phyloP scores from a whole-genome alignment of 2,888 invertebrate species.

The Dolichopus griseipennis region DNA sequence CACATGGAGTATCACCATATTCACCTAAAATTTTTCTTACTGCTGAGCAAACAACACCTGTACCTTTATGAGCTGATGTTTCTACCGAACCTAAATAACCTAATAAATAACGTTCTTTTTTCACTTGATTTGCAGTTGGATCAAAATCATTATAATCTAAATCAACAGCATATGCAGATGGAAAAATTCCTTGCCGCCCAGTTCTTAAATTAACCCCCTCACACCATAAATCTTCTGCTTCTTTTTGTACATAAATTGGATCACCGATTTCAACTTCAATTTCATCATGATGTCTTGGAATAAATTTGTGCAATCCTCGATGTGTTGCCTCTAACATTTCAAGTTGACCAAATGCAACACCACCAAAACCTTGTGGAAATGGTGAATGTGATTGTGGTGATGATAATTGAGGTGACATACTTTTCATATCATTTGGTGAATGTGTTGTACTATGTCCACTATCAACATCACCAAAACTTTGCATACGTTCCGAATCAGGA shows the following conservation, averaged over 20 bases:
- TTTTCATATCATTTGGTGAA: conserved; percentile 82
- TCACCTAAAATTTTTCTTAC: conserved; percentile 76
- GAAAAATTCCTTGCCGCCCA: conserved; percentile 89
- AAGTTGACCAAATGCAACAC: conserved; percentile 70
- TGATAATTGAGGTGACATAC: conserved; percentile 62
- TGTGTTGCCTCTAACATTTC: conserved; percentile 90
- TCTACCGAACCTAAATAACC: conserved; percentile 96
- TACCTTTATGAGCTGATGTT: conserved; percentile 94
- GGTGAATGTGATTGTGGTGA: conserved; percentile 57
- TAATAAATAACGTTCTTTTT: conserved; percentile 78
- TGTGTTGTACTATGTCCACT: conserved; percentile 89
- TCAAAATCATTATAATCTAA: conserved; percentile 95
- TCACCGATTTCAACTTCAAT: conserved; percentile 96
- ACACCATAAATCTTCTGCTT: conserved; percentile 95
- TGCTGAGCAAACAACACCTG: conserved; percentile 85
- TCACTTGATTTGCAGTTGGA: conserved; percentile 71
- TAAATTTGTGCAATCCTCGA: conserved; percentile 89
- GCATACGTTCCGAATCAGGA: conserved; percentile 75
- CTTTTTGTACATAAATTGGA: conserved; percentile 91
- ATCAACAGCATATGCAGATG: conserved; percentile 94
- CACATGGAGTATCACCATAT: conserved; percentile 58
- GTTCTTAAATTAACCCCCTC: conserved; percentile 94
- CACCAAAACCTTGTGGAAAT: conserved; percentile 57
- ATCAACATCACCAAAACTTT: conserved; percentile 66
- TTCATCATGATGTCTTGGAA: conserved; percentile 91